Conservation (phyloP, 2,888 invertebrate species). For the Platycnemis pennipes region DNA sequence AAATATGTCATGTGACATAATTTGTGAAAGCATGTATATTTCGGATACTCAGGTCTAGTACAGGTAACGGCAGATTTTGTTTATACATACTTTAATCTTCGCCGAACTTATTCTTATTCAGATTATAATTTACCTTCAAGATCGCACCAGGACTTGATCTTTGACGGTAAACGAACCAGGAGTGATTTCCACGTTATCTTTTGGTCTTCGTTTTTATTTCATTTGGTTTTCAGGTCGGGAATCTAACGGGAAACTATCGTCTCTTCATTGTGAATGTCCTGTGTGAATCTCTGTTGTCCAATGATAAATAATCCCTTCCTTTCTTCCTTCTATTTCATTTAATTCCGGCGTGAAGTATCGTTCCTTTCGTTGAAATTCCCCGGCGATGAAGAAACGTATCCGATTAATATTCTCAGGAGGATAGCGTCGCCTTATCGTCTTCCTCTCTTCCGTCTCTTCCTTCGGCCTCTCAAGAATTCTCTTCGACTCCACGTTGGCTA, state of each 20-base stretch:
- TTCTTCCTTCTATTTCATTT: neutral
- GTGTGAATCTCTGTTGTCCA: neutral
- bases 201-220: no score
- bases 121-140: no score
- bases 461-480: neutral
- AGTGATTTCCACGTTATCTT: no score
- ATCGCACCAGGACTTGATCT: no score
- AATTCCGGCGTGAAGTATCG: neutral
- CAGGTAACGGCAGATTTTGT: no score
- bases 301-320: neutral
- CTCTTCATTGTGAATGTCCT: neutral
- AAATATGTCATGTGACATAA: no score
- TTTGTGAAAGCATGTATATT: no score
- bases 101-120: no score
- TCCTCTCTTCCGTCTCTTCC: neutral
- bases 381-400: neutral
- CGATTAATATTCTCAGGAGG: neutral
- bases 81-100: no score
- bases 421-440: neutral
- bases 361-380: neutral
- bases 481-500: neutral
- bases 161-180: no score
- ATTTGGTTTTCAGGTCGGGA: neutral
- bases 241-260: neutral
- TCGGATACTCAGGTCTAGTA: no score